These are phyloP conservation scores for Andrena flavipes DNA, from an alignment of 2,888 invertebrate species.

Conservation along the genomic window DNA sequence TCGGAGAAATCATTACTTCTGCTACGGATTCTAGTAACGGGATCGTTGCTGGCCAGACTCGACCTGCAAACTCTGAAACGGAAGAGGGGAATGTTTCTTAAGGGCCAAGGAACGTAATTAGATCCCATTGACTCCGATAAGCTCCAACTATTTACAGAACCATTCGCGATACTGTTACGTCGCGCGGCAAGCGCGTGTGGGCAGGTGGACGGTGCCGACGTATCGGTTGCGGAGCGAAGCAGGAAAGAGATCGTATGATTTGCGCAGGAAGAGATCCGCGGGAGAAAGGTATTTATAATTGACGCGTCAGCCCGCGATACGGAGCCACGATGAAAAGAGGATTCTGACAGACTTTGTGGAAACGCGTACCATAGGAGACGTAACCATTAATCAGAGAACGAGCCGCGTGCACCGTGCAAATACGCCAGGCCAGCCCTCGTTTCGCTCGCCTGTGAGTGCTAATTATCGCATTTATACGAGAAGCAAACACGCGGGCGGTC, in stretches of 20 bases:
- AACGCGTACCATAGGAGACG: constrained; percentile 2
- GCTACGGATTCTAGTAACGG: no score
- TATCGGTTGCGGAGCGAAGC: not conserved
- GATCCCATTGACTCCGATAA: not conserved
- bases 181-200: no score
- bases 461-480: constrained; percentile 57
- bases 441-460: constrained; percentile 32
- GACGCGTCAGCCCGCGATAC: not conserved
- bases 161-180: no score
- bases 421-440: constrained; percentile 7
- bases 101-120: not conserved
- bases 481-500: constrained; percentile 27
- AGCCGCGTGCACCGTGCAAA: constrained; percentile 8
- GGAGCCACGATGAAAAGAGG: constrained; percentile 4
- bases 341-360: constrained; percentile 1
- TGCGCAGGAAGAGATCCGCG: not conserved
- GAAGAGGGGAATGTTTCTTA: no score
- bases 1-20: no score
- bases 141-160: not conserved
- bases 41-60: no score
- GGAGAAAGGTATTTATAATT: constrained; percentile 7
- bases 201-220: no score
- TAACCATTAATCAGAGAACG: constrained; percentile 51
- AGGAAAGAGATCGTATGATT: constrained; percentile 1
- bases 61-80: no score